phyloP scores from a whole-genome alignment of 2,113 vertebrate genomes.

The Phylloscopus trochilus region DNA sequence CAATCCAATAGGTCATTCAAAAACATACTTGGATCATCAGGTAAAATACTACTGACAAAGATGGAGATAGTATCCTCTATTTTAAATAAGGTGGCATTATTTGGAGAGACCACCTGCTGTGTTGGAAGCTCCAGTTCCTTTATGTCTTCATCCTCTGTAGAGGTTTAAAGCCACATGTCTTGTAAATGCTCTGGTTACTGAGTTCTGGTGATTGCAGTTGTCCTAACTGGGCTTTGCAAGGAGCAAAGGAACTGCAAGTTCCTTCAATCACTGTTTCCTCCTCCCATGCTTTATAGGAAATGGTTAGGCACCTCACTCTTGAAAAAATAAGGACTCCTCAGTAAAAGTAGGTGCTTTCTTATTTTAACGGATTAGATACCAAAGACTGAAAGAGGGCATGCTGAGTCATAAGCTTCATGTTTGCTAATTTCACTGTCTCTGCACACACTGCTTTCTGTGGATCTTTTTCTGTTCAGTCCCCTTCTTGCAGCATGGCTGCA shows the following conservation, averaged over 20 bases:
- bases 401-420: neutral
- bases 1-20: neutral
- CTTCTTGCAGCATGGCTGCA: neutral
- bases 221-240: neutral
- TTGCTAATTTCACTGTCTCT: neutral
- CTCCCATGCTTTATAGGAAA: neutral
- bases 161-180: neutral
- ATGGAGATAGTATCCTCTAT: neutral
- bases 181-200: neutral
- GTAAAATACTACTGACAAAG: neutral
- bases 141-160: neutral
- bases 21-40: neutral
- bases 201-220: neutral
- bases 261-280: neutral
- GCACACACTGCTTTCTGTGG: neutral
- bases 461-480: neutral
- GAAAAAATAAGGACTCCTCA: neutral
- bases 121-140: neutral
- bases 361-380: neutral
- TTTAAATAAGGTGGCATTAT: neutral
- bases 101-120: neutral
- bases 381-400: neutral
- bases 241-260: too few species aligned
- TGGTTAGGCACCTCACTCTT: neutral
- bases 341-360: neutral